Percentiles rank a stretch among this genome's conserved stretches.
These are phyloP conservation scores for Thripadectes ignobilis DNA, from an alignment of 2,797 vertebrate species.

Conservation along the genomic window DNA sequence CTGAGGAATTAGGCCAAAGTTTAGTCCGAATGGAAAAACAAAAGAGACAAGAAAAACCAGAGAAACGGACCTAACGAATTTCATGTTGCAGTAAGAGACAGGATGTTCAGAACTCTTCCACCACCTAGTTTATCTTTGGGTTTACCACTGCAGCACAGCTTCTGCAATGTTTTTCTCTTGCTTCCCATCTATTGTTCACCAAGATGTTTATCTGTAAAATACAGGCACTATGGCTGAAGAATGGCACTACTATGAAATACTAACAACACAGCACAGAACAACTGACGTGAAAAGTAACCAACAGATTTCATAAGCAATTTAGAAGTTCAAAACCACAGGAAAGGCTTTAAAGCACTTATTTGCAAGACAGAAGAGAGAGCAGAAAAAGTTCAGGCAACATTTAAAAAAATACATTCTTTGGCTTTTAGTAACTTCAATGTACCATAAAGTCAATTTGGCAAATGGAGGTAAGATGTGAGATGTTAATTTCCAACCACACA, in stretches of 20 bases:
- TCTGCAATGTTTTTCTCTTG: neutral
- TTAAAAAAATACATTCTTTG: neutral
- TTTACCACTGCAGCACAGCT: neutral
- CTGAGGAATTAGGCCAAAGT: neutral
- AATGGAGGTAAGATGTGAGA: neutral
- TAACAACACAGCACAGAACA: neutral
- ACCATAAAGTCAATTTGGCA: neutral
- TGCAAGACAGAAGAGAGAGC: neutral
- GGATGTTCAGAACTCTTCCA: neutral
- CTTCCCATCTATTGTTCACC: neutral
- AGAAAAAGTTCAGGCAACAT: neutral
- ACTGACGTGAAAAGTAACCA: rapidly evolving
- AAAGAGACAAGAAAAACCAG: neutral
- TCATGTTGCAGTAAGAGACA: neutral
- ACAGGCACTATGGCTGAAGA: neutral
- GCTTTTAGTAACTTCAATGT: neutral
- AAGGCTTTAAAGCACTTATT: neutral
- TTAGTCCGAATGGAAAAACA: neutral
- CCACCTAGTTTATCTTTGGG: neutral
- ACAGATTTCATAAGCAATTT: neutral
- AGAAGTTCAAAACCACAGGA: neutral
- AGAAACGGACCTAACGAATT: neutral
- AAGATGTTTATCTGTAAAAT: neutral
- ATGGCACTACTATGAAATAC: neutral
- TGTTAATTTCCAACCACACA: neutral